Conservation (phyloP, 1,140 invertebrate genomes). For the Phortica variegata region DNA sequence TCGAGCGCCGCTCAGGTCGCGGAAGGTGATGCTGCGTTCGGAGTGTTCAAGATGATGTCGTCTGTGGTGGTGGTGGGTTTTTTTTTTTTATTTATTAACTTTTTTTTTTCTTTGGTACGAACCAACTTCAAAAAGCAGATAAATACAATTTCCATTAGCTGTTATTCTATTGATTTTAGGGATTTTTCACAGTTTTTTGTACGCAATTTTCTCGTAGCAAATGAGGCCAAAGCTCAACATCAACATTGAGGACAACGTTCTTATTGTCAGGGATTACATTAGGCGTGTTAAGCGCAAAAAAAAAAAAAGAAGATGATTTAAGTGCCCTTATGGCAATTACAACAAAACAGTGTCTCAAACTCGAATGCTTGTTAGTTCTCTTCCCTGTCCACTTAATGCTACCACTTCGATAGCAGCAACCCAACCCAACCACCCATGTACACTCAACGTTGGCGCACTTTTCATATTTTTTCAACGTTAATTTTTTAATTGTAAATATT, state of each 20-base stretch:
- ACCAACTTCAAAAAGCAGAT: constrained; percentile 36
- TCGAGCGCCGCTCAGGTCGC: constrained; percentile 22
- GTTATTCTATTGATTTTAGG: constrained; percentile 48
- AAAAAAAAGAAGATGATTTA: too few relatives aligned
- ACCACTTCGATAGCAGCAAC: constrained; percentile 9
- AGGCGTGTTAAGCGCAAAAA: too few relatives aligned
- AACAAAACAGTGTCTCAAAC: too few relatives aligned
- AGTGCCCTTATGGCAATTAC: too few relatives aligned
- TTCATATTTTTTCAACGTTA: constrained; percentile 47
- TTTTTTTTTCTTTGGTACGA: too few relatives aligned
- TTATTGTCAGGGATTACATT: too few relatives aligned
- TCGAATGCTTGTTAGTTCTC: neutral
- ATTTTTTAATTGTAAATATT: constrained; percentile 56
- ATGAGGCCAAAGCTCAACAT: too few relatives aligned
- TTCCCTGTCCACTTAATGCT: neutral
- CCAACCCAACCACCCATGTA: too few relatives aligned
- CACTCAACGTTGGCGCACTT: too few relatives aligned
- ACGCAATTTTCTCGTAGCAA: neutral
- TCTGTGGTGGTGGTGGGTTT: constrained; percentile 20
- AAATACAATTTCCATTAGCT: constrained; percentile 55
- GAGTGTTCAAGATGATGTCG: constrained; percentile 4
- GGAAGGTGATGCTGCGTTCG: constrained; percentile 18
- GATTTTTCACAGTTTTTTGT: constrained; percentile 49
- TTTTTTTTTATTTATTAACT: too few relatives aligned
- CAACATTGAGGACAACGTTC: neutral